Conservation (phyloP, 2,113 vertebrate genomes). For the Aegotheles bennettii region DNA sequence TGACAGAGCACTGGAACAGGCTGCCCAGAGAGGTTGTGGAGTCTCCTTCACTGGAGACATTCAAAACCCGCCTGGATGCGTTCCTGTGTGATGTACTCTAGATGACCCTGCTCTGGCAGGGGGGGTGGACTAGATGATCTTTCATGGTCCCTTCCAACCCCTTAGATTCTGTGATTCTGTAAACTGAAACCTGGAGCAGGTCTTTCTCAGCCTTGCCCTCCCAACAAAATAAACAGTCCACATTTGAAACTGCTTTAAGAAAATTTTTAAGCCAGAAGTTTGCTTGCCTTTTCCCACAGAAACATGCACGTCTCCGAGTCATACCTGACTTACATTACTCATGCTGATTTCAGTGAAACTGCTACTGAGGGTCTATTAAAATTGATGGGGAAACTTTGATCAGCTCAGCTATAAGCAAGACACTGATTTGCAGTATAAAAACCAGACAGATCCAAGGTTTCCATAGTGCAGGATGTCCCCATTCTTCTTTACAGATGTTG, state of each 20-base stretch:
- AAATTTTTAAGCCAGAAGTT: background rate
- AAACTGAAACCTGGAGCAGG: background rate
- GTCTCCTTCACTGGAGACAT: no score
- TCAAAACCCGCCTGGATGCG: no score
- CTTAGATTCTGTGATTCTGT: no score
- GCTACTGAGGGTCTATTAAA: background rate
- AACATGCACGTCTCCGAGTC: background rate
- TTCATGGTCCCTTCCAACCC: no score
- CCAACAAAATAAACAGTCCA: background rate
- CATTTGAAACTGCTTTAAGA: background rate
- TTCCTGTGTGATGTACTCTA: no score
- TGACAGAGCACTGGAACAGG: no score
- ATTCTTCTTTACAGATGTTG: background rate
- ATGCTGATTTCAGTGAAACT: background rate
- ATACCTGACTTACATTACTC: background rate
- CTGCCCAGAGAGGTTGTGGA: no score
- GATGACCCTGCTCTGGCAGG: no score
- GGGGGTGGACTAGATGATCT: no score
- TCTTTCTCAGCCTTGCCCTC: background rate
- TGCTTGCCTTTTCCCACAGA: background rate
- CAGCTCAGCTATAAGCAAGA: background rate
- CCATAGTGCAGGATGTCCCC: background rate
- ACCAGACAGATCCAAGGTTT: background rate
- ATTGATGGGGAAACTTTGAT: background rate
- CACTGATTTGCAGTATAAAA: background rate